phyloP scores from a whole-genome alignment of 2,888 invertebrate genomes.

The Heliconius erato region DNA sequence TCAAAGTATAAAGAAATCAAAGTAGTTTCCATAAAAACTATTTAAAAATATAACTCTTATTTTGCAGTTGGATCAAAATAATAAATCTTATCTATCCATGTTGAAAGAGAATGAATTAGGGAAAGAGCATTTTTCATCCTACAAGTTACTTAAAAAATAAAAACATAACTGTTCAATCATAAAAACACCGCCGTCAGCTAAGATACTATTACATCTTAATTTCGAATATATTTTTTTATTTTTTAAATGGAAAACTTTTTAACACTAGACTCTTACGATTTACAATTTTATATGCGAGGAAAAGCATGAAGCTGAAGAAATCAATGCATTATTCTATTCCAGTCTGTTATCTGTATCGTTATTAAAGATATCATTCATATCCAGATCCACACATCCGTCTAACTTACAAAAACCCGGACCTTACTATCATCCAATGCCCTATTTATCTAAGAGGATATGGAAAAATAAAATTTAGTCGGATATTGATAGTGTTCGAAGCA shows the following conservation, averaged over 20 bases:
- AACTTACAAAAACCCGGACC: constrained; percentile 41
- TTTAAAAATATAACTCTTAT: too few relatives aligned
- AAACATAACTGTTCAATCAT: not conserved
- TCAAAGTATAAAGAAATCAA: not conserved
- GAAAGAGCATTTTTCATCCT: not conserved
- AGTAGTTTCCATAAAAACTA: not conserved
- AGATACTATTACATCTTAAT: not conserved
- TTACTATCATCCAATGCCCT: constrained; percentile 15
- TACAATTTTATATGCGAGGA: not conserved
- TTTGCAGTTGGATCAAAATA: too few relatives aligned
- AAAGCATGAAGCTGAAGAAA: not conserved
- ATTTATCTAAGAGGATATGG: constrained; percentile 47
- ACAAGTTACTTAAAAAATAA: not conserved
- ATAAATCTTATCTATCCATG: too few relatives aligned
- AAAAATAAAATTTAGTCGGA: constrained; percentile 40
- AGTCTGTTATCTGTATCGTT: constrained; percentile 14
- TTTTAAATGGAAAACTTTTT: not conserved
- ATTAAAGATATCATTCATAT: not conserved
- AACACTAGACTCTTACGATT: not conserved
- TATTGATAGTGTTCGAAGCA: constrained; percentile 47
- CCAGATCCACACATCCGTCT: constrained; percentile 5
- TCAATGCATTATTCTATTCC: not conserved
- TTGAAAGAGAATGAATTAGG: not conserved
- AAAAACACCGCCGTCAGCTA: not conserved
- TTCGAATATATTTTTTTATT: too few relatives aligned